Base-by-base conservation (phyloP, 1,140 invertebrate genomes). In the Temnothorax curvispinosus region DNA sequence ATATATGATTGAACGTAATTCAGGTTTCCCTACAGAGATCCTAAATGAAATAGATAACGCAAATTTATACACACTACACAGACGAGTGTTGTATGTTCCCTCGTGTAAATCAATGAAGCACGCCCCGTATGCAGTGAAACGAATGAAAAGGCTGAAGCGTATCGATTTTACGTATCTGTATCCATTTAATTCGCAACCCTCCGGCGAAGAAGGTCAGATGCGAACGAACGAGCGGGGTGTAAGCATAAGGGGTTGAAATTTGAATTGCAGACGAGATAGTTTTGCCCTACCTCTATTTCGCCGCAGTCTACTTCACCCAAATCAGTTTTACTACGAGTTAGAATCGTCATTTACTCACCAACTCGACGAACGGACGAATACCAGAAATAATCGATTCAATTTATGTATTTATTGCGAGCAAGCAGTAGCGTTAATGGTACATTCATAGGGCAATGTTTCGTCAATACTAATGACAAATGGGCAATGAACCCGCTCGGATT, bases 351-450 rank as follows among this genome's bases (percentile, higher is more conserved):
- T 93, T 91, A 91, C 89, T 87, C 82, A 67, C 72, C 67, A 80
- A 27, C 54, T 52, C 62, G 64, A 52, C 75, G 41, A 18, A n/a
- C 84, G 85, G 69, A 88, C 86, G 76, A 91, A 85, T 92, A 88
- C 91, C 78, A 87, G 82, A 87, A 80, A 92, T 94, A 92, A 93
- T 94, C 91, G 85, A 94, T 93, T 93, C 89, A 90, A 93, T 94
- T 94, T 92, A 89, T 86, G 91, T 82, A 92, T 92, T 94, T 92
- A 93, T 93, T 90, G 91, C 86, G 71, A 77, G 47, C 38, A 62
- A 52, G 80, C 8, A 74, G 85, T 35, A 44, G 58, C 75, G 56
- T 90, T 92, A 91, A 93, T 92, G 90, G 90, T 90, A 91, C 91
- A 93, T 93, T 92, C 91, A 92, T 92, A 90, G 92, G 88, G 92